A percentile compares a stretch with the other conserved stretches of the same genome.
These are phyloP conservation scores for Ginglymostoma cirratum DNA, from an alignment of 2,113 vertebrate genomes.

Conservation along the genomic window DNA sequence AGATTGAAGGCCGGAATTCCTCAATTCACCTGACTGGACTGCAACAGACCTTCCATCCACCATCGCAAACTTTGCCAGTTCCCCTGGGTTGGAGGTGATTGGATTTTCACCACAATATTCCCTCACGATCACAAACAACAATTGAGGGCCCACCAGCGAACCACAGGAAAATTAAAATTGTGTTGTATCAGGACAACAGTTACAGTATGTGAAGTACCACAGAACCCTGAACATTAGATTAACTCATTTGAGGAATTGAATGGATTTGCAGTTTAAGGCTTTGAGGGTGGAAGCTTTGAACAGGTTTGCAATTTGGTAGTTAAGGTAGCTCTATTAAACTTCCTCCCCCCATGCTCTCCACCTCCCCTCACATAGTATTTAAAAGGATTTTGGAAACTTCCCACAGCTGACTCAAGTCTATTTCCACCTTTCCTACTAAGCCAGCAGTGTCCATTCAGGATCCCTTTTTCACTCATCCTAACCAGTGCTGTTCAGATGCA, in stretches of 20 bases:
- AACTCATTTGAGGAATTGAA: not conserved
- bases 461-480: not conserved
- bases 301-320: not conserved
- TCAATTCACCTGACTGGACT: not conserved
- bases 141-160: not conserved
- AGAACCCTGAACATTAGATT: too few species aligned
- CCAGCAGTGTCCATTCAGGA: not conserved
- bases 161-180: not conserved
- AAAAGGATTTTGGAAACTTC: not conserved
- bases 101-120: not conserved
- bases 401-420: not conserved
- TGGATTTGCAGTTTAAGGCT: too few species aligned
- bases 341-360: not conserved
- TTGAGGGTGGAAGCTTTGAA: not conserved
- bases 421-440: not conserved
- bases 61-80: not conserved
- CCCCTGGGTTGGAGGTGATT: not conserved
- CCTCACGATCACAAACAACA: not conserved
- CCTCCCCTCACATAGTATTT: not conserved
- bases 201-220: not conserved
- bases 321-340: not conserved
- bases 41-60: not conserved
- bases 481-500: not conserved
- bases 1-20: not conserved
- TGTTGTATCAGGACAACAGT: not conserved